Conservation (phyloP, 1,140 invertebrate species). For the Hyphantria cunea region DNA sequence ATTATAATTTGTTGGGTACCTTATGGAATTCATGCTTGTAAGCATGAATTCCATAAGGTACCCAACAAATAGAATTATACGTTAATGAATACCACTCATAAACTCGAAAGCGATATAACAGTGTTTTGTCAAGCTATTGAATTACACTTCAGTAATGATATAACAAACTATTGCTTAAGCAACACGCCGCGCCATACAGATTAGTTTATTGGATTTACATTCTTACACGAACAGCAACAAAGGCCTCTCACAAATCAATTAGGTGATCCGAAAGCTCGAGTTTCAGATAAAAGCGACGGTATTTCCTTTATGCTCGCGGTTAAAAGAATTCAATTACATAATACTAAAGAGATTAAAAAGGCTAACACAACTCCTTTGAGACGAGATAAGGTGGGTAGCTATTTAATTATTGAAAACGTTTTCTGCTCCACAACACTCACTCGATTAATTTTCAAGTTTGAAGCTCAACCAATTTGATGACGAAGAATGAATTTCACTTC, state of each 20-base stretch:
- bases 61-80: too few relatives aligned
- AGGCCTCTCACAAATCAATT: slow-evolving; percentile 50
- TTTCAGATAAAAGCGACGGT: slow-evolving; percentile 57
- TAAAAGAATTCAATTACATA: slow-evolving; percentile 70
- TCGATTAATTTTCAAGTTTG: slow-evolving; percentile 35
- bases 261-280: slow-evolving; percentile 52
- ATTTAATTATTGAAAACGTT: slow-evolving; percentile 64
- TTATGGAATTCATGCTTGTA: too few relatives aligned
- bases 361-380: slow-evolving; percentile 60
- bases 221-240: slow-evolving; percentile 41
- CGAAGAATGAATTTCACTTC: slow-evolving; percentile 28
- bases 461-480: slow-evolving; percentile 35
- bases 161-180: slow-evolving; percentile 1
- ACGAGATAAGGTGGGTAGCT: slow-evolving; percentile 51
- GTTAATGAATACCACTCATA: neutral
- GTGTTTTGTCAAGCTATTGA: slow-evolving; percentile 6
- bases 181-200: slow-evolving; percentile 3
- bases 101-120: slow-evolving; percentile 4
- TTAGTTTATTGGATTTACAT: slow-evolving; percentile 28
- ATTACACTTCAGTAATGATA: slow-evolving; percentile 9
- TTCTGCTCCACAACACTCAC: slow-evolving; percentile 40
- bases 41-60: too few relatives aligned
- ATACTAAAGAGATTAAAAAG: slow-evolving; percentile 66
- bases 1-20: too few relatives aligned
- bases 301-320: slow-evolving; percentile 61